Evolutionary conservation across 1,140 invertebrate genomes (phyloP).

Genomic region (Drosophila willistoni): DNA sequence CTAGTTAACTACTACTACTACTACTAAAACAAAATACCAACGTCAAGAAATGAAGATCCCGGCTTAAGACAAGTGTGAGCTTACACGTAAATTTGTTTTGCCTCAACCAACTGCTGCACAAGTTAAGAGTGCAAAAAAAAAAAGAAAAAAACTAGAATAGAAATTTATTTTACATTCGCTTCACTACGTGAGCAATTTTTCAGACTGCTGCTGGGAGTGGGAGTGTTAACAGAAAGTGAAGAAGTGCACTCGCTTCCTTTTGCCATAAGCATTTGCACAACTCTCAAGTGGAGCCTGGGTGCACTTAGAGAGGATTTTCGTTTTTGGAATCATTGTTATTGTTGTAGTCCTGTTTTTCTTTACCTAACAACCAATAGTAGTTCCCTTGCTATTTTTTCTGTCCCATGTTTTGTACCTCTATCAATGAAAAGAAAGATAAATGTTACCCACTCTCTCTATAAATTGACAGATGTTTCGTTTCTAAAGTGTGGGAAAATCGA

Average conservation of each 20-base stretch:
- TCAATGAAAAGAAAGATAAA: not conserved
- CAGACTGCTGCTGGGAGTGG: slow-evolving; percentile 8
- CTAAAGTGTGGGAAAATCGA: too few species aligned
- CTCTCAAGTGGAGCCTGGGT: slow-evolving; percentile 18
- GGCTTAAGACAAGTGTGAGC: slow-evolving; percentile 49
- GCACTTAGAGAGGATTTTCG: slow-evolving; percentile 18
- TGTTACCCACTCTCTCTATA: not conserved
- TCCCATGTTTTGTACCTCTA: slow-evolving; percentile 25
- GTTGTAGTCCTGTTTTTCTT: slow-evolving; percentile 46
- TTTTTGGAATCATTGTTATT: slow-evolving; percentile 28
- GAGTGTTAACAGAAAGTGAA: slow-evolving; percentile 43
- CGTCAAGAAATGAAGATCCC: slow-evolving; percentile 40
- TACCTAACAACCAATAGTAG: slow-evolving; percentile 60
- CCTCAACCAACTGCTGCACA: not conserved
- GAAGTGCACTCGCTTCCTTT: not conserved
- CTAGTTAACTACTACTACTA: not conserved
- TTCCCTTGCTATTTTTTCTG: slow-evolving; percentile 39
- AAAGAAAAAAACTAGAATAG: not conserved
- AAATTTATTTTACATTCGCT: slow-evolving; percentile 42
- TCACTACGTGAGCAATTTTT: slow-evolving; percentile 49
- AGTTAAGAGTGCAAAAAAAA: not conserved
- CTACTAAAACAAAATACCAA: not conserved
- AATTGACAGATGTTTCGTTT: not conserved
- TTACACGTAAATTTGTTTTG: slow-evolving; percentile 42
- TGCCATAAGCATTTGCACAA: not conserved